Evolutionary conservation across 2,888 invertebrate species (phyloP).

Genomic region (Rotaria socialis): DNA sequence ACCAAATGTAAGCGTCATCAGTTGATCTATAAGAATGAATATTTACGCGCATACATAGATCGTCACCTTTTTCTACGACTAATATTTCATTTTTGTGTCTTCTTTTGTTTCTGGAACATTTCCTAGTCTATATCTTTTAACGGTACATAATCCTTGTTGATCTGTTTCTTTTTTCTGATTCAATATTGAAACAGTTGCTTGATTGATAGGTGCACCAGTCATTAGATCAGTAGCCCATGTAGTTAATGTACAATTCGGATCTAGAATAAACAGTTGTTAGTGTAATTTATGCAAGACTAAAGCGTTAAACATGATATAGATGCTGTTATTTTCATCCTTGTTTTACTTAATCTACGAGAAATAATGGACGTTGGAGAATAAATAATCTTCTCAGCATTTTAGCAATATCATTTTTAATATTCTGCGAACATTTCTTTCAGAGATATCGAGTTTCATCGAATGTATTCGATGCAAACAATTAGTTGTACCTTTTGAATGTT

Average conservation of each 20-base stretch:
- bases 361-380: no score
- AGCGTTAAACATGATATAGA: no score
- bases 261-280: not conserved
- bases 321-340: not conserved
- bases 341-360: no score
- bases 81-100: not conserved
- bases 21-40: not conserved
- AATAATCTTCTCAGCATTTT: no score
- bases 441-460: no score
- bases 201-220: not conserved
- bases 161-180: not conserved
- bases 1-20: not conserved
- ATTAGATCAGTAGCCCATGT: not conserved
- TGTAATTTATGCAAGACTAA: no score
- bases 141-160: slow-evolving; percentile 8
- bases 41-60: not conserved
- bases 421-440: no score
- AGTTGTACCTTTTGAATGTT: no score
- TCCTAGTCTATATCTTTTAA: not conserved
- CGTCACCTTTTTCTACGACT: not conserved
- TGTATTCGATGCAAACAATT: no score
- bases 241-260: not conserved
- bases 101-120: no score
- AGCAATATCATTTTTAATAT: no score
- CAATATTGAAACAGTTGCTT: slow-evolving; percentile 10